Conservation (phyloP, 2,888 invertebrate genomes). For the Sabatieria punctata region DNA sequence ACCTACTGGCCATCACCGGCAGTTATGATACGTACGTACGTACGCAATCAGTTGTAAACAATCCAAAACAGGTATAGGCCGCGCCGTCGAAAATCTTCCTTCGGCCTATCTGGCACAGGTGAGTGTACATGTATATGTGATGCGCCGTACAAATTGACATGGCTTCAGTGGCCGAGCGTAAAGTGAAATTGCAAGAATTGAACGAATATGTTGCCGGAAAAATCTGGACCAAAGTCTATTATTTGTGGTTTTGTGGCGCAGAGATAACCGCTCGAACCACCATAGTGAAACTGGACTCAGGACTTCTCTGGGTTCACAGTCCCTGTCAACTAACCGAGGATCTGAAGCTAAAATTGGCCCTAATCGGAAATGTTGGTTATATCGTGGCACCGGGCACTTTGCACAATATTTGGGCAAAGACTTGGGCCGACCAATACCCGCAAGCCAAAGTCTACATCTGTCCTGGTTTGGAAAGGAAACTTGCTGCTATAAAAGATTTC, state of each 20-base stretch:
- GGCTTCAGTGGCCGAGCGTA: no score
- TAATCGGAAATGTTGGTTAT: not conserved
- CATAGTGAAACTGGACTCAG: not conserved
- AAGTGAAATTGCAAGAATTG: no score
- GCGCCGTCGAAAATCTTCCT: no score
- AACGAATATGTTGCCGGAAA: not conserved
- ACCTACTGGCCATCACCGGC: no score
- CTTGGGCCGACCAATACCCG: constrained; percentile 42
- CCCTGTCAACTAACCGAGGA: not conserved
- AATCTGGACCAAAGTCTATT: not conserved
- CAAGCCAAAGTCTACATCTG: not conserved
- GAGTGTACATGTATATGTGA: no score
- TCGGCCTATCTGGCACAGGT: no score
- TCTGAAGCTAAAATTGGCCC: not conserved
- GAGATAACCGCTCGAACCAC: not conserved
- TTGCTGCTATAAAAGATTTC: not conserved
- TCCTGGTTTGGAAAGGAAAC: not conserved
- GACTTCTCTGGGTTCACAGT: not conserved
- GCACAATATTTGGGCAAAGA: not conserved
- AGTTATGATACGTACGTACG: no score
- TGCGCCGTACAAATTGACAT: no score
- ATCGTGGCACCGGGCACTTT: not conserved
- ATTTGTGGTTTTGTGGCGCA: not conserved
- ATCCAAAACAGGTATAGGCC: no score
- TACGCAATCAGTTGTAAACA: no score